Evolutionary conservation across 2,113 vertebrate species (phyloP), one percentile per base, ranked within the genome.

Genomic region (Lagopus muta): DNA sequence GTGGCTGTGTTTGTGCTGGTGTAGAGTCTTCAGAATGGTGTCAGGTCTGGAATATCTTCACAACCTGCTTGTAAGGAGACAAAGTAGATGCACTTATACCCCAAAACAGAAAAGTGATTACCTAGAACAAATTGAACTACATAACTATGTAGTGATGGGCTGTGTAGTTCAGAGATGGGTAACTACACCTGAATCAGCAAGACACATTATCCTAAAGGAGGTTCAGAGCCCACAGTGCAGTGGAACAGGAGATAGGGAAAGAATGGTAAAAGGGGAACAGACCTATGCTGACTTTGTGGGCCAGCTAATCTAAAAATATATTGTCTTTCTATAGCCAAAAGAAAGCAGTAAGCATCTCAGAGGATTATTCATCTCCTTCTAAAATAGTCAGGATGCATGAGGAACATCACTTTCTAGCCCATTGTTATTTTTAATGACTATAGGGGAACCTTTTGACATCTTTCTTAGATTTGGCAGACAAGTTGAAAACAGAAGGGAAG

Each of bases 231-330:
- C 11, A 14, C 1, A 6, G 36, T 14, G 6, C 21, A 27, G 28
- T 38, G 9, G 24, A 73, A 30, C 76, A 8, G 4, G 13, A 0
- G 1, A 6, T 11, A 43, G 4, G 19, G 9, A 1, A 80, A 43
- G 15, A 82, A 30, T 1, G 8, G 0, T 20, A 27, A 70, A 43
- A 8, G 24, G 43, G 3, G 7, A 6, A 64, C 6, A 69, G 11
- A 11, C 54, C 58, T 25, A 54, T 38, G 1, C 11, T 86, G 30
- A 38, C 21, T 77, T 90, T 10, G 42, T 27, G 62, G 14, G 6
- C 12, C 69, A n/a, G 4, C 8, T 34, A 5, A n/a, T 70, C 54
- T 55, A 70, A 80, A 90, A 73, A 7, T 6, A 12, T 11, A 2
- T 72, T 90, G 4, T 3, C 9, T 6, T 80, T 72, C 32, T 65